phyloP scores from a whole-genome alignment of 2,888 invertebrate species.

The Chalcis sispes region DNA sequence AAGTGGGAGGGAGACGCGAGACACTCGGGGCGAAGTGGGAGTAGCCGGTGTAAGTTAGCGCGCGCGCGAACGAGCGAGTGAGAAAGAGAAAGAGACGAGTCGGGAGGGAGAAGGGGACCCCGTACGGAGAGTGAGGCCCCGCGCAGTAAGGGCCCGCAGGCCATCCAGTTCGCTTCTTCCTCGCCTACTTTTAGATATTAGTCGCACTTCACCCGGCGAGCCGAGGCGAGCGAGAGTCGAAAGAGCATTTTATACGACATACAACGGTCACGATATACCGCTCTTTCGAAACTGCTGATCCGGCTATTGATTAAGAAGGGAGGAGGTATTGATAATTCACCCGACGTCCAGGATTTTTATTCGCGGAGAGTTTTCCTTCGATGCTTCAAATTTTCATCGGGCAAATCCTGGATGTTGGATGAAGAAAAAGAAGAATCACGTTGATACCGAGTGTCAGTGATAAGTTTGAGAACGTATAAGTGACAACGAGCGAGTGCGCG shows the following conservation, averaged over 20 bases:
- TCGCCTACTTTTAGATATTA: slow-evolving; percentile 74
- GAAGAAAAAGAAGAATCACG: background rate
- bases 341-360: slow-evolving; percentile 30
- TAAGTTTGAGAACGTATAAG: slow-evolving; percentile 13
- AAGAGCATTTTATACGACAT: slow-evolving; percentile 27
- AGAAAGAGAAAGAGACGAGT: slow-evolving; percentile 57
- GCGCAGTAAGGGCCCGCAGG: slow-evolving; percentile 75
- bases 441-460: too few relatives aligned
- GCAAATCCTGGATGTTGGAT: slow-evolving; percentile 31
- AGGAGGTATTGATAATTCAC: background rate
- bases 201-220: slow-evolving; percentile 68
- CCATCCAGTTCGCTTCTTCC: slow-evolving; percentile 74
- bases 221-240: slow-evolving; percentile 61
- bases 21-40: slow-evolving; percentile 8
- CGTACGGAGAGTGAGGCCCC: slow-evolving; percentile 62
- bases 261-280: too few relatives aligned
- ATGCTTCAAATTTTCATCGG: background rate
- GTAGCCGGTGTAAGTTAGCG: background rate
- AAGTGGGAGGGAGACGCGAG: background rate
- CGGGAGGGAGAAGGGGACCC: slow-evolving; percentile 57
- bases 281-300: background rate
- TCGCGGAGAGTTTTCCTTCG: slow-evolving; percentile 10
- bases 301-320: background rate
- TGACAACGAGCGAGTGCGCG: too few relatives aligned
- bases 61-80: slow-evolving; percentile 35